Evolutionary conservation across 2,113 vertebrate genomes (phyloP).

Genomic region (Amblyornis subalaris): DNA sequence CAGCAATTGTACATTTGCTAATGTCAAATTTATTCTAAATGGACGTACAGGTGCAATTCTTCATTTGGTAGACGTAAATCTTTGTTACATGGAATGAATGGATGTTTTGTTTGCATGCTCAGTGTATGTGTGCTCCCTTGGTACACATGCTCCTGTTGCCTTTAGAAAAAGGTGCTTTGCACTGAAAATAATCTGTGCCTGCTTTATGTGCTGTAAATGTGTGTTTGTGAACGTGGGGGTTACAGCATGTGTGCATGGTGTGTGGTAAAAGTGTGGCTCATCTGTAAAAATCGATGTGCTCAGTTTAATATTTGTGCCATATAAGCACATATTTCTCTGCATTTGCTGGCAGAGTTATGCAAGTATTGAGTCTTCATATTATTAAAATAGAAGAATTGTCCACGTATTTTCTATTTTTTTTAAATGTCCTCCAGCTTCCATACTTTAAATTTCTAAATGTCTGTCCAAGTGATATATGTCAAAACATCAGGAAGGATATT

Average conservation of each 20-base stretch:
- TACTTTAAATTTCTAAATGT: not conserved
- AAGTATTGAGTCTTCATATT: not conserved
- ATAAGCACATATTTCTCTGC: constrained; percentile 2
- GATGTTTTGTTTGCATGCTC: not conserved
- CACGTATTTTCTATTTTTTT: constrained; percentile 19
- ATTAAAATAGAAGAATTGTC: constrained; percentile 16
- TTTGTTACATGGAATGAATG: not conserved
- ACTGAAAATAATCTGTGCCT: not conserved
- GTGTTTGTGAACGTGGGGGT: not conserved
- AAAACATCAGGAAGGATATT: constrained; percentile 18
- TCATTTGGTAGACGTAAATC: not conserved
- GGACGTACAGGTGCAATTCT: not conserved
- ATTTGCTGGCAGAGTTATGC: not conserved
- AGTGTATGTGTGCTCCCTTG: not conserved
- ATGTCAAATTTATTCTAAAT: not conserved
- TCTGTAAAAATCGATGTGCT: not conserved
- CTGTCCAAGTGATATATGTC: not conserved
- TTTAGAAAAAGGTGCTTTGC: not conserved
- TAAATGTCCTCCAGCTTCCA: not conserved
- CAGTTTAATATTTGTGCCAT: not conserved
- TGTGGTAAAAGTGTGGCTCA: not conserved
- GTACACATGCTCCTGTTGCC: not conserved
- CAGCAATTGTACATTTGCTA: not conserved
- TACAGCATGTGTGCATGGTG: not conserved
- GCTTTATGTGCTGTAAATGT: not conserved